Evolutionary conservation across 1,140 invertebrate species (phyloP), one percentile per base, ranked within the genome.

Genomic region (Geopemphigus sp.): DNA sequence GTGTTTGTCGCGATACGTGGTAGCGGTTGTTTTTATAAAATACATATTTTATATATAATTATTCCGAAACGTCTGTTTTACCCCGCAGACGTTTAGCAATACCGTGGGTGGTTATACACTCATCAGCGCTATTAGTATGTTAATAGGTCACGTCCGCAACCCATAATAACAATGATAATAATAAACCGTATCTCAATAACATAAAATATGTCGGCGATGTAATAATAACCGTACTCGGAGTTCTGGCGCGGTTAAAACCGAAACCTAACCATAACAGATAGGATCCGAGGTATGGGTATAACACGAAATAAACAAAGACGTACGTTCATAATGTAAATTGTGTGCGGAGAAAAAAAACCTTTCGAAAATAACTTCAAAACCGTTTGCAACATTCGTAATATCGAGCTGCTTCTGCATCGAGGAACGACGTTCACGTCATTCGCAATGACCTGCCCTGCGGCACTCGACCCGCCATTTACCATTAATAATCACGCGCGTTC

Each of bases 341-440:
- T 72, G n/a, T 78, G 50, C 61, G 24, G 29, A 63, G 22, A 57
- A 78, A 45, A 76, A 76, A 47, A 39, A 47, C 22, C 57, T 78
- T 78, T 78, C 74, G 61, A 78, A 39, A 78, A 78, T 78, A 57
- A 61, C 39, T 68, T 72, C 26, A 54, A 39, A 54, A 29, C 50
- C 11, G 17, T 61, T 78, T 78, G 74, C 74, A 78, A 78, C 74
- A 78, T 78, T 78, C 57, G 57, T 78, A 78, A 78, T 78, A 61
- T 78, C 45, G 56, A 22, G 22, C 74, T 78, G 39, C 74, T 78
- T 78, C 74, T 78, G 74, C 74, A 24, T 78, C 50, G 50, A 78
- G n/a, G 56, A 78, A 63, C 63, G 74, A 78, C 74, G 74, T 78
- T 78, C 74, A 50, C 74, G 61, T 78, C 56, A 78, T 61, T 78